Percentiles rank a stretch among this genome's conserved stretches.
These are phyloP conservation scores for Enteromius treurensis DNA, from an alignment of 2,797 vertebrate genomes.

Conservation along the genomic window DNA sequence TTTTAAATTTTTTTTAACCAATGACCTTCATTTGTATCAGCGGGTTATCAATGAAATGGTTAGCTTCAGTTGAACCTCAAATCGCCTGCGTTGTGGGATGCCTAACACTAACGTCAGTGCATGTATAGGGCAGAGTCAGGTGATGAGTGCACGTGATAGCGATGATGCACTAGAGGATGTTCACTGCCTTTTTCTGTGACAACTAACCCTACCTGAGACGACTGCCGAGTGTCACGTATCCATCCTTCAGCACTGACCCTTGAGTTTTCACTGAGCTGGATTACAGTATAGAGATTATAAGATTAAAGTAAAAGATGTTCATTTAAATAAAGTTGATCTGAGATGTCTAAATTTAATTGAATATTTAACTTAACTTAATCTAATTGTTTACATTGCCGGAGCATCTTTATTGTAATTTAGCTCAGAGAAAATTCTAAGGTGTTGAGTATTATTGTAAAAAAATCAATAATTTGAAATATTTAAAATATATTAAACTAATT, in stretches of 20 bases:
- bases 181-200: constrained; percentile 71
- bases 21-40: constrained; percentile 53
- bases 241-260: constrained; percentile 69
- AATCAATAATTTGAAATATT: neutral
- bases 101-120: neutral
- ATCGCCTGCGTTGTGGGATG: constrained; percentile 13
- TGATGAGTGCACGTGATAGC: constrained; percentile 65
- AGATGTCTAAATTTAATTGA: neutral
- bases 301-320: neutral
- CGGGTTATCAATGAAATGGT: constrained; percentile 61
- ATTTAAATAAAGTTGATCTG: neutral
- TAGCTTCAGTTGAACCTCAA: constrained; percentile 55
- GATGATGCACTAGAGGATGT: constrained; percentile 71
- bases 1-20: constrained; percentile 54
- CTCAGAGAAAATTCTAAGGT: neutral
- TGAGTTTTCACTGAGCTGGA: constrained; percentile 68
- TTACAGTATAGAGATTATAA: constrained; percentile 9
- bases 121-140: neutral
- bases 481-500: neutral
- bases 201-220: constrained; percentile 73
- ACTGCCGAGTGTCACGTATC: constrained; percentile 77
- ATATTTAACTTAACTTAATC: neutral
- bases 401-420: neutral
- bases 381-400: neutral
- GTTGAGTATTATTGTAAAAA: neutral